phyloP scores from a whole-genome alignment of 2,888 invertebrate genomes.

The Atrina japonica region DNA sequence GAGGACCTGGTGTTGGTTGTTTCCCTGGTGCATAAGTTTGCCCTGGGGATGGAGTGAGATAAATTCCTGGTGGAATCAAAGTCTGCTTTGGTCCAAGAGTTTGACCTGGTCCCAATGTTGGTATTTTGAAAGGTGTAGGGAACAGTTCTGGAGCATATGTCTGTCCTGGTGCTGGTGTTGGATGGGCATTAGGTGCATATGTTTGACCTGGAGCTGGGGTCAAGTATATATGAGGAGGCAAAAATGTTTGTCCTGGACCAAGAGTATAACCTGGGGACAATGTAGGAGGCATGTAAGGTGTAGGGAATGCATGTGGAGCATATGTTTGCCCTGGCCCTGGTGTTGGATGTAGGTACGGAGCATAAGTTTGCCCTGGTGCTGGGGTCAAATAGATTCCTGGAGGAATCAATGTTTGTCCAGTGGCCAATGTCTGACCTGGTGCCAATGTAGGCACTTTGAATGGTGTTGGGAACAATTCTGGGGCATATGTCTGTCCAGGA shows the following conservation, averaged over 20 bases:
- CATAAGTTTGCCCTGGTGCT: conserved; percentile 49
- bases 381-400: conserved; percentile 50
- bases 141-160: too few species aligned
- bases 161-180: too few species aligned
- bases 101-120: too few species aligned
- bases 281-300: conserved; percentile 50
- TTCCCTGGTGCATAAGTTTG: conserved; percentile 51
- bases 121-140: too few species aligned
- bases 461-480: conserved; percentile 52
- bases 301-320: conserved; percentile 38
- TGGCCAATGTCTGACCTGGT: conserved; percentile 52
- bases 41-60: conserved; percentile 37
- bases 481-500: conserved; percentile 47
- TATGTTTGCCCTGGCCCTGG: conserved; percentile 49
- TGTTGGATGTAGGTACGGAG: conserved; percentile 53
- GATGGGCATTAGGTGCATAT: conserved; percentile 45
- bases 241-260: conserved; percentile 43
- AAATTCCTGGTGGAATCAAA: too few species aligned
- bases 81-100: too few species aligned
- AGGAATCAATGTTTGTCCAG: conserved; percentile 49
- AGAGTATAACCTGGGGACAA: conserved; percentile 49
- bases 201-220: conserved; percentile 48
- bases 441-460: conserved; percentile 55
- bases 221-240: conserved; percentile 39
- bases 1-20: conserved; percentile 31